Percentiles rank a stretch among this genome's conserved stretches.
Evolutionary conservation across 2,113 vertebrate species (phyloP).

Genomic region (Amazona vittata): DNA sequence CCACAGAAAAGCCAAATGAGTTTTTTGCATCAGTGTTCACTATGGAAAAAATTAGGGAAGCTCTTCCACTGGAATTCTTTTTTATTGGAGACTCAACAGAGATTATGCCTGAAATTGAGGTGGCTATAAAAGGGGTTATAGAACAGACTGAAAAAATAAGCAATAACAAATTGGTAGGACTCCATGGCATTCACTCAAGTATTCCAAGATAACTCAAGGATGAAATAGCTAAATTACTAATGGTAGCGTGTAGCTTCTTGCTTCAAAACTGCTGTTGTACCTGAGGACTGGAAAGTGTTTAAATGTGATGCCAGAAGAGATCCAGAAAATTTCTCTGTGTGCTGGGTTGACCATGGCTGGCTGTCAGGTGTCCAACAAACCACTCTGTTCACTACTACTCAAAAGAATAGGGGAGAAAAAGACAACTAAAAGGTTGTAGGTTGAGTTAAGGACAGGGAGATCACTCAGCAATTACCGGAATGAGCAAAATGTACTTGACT

Average conservation of each 20-base stretch:
- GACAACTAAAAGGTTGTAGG: background rate
- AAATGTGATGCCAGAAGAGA: background rate
- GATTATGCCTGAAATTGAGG: background rate
- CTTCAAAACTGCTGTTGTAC: background rate
- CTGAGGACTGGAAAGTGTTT: background rate
- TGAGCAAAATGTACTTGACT: background rate
- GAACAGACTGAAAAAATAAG: background rate
- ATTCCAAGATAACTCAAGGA: constrained; percentile 9
- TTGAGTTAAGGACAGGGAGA: background rate
- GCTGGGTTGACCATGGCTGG: background rate
- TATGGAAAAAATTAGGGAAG: background rate
- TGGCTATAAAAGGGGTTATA: background rate
- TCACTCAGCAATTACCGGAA: background rate
- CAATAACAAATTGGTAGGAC: background rate
- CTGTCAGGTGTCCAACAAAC: background rate
- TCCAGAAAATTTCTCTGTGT: background rate
- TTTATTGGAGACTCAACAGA: background rate
- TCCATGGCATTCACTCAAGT: background rate
- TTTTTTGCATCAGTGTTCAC: background rate
- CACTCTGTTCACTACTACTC: background rate
- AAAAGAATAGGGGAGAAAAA: background rate
- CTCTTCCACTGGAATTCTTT: background rate
- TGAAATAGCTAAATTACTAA: constrained; percentile 2
- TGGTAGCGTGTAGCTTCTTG: background rate
- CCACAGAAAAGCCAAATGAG: background rate